Evolutionary conservation across 37 sponge, comb jelly and placozoan species (phyloP).

Genomic region (Beroe ovata): DNA sequence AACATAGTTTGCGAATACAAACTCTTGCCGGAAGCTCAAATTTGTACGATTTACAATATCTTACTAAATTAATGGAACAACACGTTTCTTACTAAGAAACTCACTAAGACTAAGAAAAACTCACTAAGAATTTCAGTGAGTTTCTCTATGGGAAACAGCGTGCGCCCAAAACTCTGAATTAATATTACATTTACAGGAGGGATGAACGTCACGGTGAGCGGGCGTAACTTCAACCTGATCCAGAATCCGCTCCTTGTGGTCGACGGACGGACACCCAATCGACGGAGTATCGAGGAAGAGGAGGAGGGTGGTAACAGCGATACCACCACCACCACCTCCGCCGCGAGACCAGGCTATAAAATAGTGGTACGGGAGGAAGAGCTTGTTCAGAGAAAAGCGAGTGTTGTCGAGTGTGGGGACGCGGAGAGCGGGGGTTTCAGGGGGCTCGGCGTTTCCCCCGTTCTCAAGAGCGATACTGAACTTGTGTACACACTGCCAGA

Average conservation of each 20-base stretch:
- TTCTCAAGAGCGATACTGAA: background rate
- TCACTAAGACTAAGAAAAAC: no score
- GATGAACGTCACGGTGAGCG: constrained; percentile 30
- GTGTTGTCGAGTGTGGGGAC: background rate
- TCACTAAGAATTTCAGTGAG: no score
- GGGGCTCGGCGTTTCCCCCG: background rate
- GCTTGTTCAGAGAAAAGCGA: background rate
- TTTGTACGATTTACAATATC: no score
- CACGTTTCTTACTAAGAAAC: no score
- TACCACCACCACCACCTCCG: background rate
- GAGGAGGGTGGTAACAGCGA: background rate
- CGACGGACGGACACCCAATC: background rate
- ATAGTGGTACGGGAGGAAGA: background rate
- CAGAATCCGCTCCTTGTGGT: constrained; percentile 18
- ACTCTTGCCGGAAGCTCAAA: no score
- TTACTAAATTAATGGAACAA: no score
- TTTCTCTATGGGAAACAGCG: no score
- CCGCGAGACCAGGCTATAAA: background rate
- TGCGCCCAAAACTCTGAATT: no score
- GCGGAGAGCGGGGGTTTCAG: background rate
- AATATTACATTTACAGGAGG: constrained; percentile 8
- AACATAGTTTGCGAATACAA: no score
- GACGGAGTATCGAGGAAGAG: background rate
- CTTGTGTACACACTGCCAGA: background rate
- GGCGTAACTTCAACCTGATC: constrained; percentile 28